A percentile compares a stretch with the other conserved stretches of the same genome.
Evolutionary conservation across 35 echinoderm and acorn worm genomes (phyloP).

Genomic region (Strongylocentrotus purpuratus): DNA sequence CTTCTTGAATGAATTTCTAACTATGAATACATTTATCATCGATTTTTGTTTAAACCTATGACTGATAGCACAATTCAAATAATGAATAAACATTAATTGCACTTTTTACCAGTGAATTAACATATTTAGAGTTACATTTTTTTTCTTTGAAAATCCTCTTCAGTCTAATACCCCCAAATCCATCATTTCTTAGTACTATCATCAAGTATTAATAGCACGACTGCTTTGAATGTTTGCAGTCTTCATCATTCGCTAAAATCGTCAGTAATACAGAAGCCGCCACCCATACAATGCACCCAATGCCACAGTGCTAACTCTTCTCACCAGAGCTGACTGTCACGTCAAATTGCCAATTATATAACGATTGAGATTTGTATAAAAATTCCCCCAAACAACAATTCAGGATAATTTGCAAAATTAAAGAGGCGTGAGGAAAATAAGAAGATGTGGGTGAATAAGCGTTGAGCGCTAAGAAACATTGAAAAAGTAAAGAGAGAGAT

Average conservation of each 20-base stretch:
- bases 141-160: not conserved
- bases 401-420: not conserved
- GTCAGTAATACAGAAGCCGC: not conserved
- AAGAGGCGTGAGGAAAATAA: not conserved
- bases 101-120: not conserved
- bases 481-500: too few species aligned
- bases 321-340: not conserved
- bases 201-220: not conserved
- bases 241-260: not conserved
- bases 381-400: not conserved
- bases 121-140: not conserved
- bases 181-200: not conserved
- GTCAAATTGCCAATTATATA: not conserved
- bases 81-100: too few species aligned
- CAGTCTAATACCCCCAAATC: not conserved
- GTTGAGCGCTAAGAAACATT: too few species aligned
- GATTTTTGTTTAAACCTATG: too few species aligned
- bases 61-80: too few species aligned
- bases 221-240: not conserved
- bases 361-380: not conserved
- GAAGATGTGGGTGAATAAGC: too few species aligned
- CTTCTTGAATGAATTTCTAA: too few species aligned
- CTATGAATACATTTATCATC: too few species aligned
- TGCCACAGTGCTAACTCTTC: not conserved
- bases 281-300: too few species aligned